Conservation (phyloP, 2,888 invertebrate genomes). For the Automeris io region DNA sequence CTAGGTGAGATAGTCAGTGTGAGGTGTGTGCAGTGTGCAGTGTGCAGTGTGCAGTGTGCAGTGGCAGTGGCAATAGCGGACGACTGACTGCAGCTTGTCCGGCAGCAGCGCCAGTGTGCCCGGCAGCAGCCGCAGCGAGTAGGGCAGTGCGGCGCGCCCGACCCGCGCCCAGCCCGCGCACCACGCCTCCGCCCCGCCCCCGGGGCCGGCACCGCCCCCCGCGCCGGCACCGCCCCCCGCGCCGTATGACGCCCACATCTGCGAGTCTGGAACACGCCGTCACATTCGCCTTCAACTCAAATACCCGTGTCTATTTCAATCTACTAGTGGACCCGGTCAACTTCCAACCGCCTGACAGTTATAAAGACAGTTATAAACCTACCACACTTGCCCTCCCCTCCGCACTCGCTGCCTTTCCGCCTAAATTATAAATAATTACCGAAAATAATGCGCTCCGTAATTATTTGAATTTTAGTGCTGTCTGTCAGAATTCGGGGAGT, state of each 20-base stretch:
- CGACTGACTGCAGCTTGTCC: slow-evolving; percentile 32
- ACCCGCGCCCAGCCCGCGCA: slow-evolving; percentile 58
- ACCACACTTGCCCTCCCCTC: too few species aligned
- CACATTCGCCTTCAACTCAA: neutral
- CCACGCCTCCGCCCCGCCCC: slow-evolving; percentile 29
- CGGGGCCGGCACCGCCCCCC: slow-evolving; percentile 14
- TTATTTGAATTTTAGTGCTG: too few species aligned
- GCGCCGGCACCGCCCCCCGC: slow-evolving; percentile 13
- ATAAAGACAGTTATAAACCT: too few species aligned
- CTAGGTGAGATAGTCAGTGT: too few species aligned
- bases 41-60: neutral
- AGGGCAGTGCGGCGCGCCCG: slow-evolving; percentile 49
- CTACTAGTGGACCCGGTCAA: too few species aligned
- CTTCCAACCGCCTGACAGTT: too few species aligned
- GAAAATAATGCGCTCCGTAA: too few species aligned
- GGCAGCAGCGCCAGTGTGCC: slow-evolving; percentile 38
- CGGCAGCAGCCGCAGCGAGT: slow-evolving; percentile 50
- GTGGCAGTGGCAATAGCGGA: neutral
- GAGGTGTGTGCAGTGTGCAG: neutral
- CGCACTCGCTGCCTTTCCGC: too few species aligned
- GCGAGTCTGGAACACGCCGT: slow-evolving; percentile 29
- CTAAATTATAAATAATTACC: too few species aligned
- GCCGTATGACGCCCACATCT: slow-evolving; percentile 39
- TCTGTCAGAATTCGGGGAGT: too few species aligned
- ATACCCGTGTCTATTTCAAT: neutral